Evolutionary conservation across 2,888 invertebrate genomes (phyloP), one percentile per base, ranked within the genome.

Genomic region (Eubasilissa splendida): DNA sequence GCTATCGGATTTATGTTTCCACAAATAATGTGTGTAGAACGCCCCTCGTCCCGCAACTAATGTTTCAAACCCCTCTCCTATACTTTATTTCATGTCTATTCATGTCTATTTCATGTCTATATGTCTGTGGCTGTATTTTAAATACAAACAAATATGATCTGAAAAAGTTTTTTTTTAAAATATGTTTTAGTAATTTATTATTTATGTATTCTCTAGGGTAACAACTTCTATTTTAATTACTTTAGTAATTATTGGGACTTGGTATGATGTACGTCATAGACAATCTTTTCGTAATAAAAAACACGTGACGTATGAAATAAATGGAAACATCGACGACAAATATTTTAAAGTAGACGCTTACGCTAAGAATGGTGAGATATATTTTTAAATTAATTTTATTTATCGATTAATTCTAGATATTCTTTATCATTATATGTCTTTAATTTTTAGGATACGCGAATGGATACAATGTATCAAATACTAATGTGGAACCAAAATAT

Each of bases 221-320:
- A 14, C 86, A 7, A 78, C 87, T 50, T 50, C 81, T 7, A 71
- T 86, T 3, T 83, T 86, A 0, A 50, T 86, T 7, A 53, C 85
- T 1, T 66, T 88, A n/a, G 85, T 87, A 81, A 70, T 87, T 11
- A 73, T 86, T 2, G 87, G 87, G n/a, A 88, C 88, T 0, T 53
- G 82, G n/a, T 88, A 88, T 82, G 88, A 88, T 65, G 10, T 87
- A 1, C 22, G 85, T 4, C 76, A 87, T 12, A 71, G 85, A 76
- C 86, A 85, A 78, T 86, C 85, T 76, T 83, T 84, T 11, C 60
- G 81, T 10, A 73, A 66, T 74, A 53, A 77, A 81, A 9, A 83
- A 84, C 53, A 10, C 53, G 7, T 70, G 77, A 1, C 22, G 22
- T 50, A 71, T 5, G 56, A 70, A 71, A 70, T 77, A 33, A 81